Conservation (phyloP, 2,797 vertebrate genomes). For the Apogon hyalosoma region DNA sequence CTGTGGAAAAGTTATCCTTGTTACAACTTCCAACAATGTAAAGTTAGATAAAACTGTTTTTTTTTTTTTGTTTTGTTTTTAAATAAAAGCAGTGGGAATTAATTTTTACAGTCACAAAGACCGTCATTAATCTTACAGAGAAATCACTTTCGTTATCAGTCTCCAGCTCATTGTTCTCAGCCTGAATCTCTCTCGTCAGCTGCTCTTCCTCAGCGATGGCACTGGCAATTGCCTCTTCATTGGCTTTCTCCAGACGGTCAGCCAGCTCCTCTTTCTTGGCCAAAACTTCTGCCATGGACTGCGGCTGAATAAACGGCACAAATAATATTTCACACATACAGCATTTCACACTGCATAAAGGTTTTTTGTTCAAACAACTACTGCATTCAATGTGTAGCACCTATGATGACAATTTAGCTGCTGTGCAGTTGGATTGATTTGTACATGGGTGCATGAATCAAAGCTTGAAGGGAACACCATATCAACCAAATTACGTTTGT, state of each 20-base stretch:
- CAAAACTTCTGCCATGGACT: constrained; percentile 98
- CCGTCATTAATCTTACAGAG: constrained; percentile 84
- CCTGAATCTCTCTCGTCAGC: constrained; percentile 95
- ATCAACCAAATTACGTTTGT: constrained; percentile 55
- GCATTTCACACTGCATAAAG: constrained; percentile 23
- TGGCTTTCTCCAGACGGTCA: constrained; percentile 95
- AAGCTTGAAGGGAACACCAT: constrained; percentile 42
- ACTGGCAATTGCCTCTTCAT: constrained; percentile 98
- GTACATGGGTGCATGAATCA: constrained; percentile 24
- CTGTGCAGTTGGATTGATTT: constrained; percentile 24
- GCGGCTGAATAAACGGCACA: constrained; percentile 78
- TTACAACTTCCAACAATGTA: neutral
- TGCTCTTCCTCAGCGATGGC: constrained; percentile 99
- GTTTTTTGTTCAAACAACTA: constrained; percentile 21
- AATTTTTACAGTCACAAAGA: neutral
- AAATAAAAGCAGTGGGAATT: neutral
- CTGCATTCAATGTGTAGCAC: neutral
- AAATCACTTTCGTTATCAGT: constrained; percentile 96
- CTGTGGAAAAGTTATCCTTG: constrained; percentile 75
- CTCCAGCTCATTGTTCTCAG: constrained; percentile 94
- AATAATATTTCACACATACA: constrained; percentile 41
- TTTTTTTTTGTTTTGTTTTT: neutral
- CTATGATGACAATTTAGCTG: constrained; percentile 3
- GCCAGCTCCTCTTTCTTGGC: constrained; percentile 98
- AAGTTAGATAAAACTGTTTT: neutral